Percentiles rank a stretch among this genome's conserved stretches.
These are phyloP conservation scores for Aplodontia rufa DNA, from an alignment of 2,113 vertebrate species.

Conservation along the genomic window DNA sequence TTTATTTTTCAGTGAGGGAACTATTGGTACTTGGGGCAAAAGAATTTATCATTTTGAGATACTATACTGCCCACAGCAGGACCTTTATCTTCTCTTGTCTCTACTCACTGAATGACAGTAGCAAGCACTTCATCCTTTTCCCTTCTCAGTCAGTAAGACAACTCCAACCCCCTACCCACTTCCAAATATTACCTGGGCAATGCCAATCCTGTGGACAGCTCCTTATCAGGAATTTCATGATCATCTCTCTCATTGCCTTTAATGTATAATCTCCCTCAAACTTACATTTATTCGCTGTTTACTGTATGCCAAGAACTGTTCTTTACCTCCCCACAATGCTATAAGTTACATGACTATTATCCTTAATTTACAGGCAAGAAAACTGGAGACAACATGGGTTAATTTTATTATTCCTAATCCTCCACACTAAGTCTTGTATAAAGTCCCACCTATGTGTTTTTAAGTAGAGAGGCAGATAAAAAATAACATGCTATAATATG, in stretches of 20 bases:
- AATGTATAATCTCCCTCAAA: not conserved
- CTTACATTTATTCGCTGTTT: not conserved
- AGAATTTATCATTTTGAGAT: not conserved
- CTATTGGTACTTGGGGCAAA: not conserved
- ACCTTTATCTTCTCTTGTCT: not conserved
- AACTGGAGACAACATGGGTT: not conserved
- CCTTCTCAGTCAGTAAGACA: not conserved
- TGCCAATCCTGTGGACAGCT: not conserved
- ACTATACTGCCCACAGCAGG: not conserved
- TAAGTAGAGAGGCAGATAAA: not conserved
- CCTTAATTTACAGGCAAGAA: not conserved
- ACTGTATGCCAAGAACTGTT: not conserved
- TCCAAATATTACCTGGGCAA: not conserved
- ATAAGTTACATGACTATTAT: not conserved
- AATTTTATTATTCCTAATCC: not conserved
- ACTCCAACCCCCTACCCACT: not conserved
- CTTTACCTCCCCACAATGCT: not conserved
- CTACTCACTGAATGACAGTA: not conserved
- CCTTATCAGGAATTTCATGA: not conserved
- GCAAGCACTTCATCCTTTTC: not conserved
- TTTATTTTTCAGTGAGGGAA: not conserved
- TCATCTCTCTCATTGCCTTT: not conserved
- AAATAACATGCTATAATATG: not conserved
- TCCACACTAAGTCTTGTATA: not conserved
- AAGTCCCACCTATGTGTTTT: not conserved